Evolutionary conservation across 2,797 vertebrate genomes (phyloP).

Genomic region (Pelochelys cantorii): DNA sequence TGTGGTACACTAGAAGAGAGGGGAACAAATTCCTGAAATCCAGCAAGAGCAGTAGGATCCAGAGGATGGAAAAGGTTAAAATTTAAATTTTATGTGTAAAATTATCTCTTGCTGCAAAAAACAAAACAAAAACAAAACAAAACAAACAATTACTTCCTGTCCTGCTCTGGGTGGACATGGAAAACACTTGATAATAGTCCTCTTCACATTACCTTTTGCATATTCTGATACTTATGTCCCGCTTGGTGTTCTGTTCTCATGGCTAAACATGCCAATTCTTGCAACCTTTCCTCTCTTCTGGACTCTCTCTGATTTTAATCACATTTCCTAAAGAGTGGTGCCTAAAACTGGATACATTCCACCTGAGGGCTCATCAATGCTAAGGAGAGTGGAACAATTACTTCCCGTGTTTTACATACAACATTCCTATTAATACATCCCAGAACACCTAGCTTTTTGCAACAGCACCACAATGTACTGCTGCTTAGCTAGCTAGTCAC

Average conservation of each 20-base stretch:
- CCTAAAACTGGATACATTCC: not conserved
- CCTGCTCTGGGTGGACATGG: not conserved
- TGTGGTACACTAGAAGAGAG: not conserved
- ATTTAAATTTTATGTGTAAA: not conserved
- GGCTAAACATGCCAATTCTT: not conserved
- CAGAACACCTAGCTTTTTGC: not conserved
- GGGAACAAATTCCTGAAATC: conserved; percentile 9
- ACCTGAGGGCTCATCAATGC: not conserved
- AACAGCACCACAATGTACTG: not conserved
- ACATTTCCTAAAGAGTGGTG: not conserved
- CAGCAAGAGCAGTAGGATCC: not conserved
- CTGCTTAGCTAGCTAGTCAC: not conserved
- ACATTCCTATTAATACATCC: not conserved
- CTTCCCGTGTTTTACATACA: not conserved
- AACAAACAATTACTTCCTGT: not conserved
- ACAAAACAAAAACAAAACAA: too few relatives aligned
- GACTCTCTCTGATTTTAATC: not conserved
- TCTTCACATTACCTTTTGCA: not conserved
- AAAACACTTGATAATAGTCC: not conserved
- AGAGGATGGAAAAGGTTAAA: conserved; percentile 4
- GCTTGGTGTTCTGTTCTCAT: not conserved
- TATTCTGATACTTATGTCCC: not conserved
- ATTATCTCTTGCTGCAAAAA: not conserved
- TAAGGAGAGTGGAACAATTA: not conserved
- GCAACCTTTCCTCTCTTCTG: not conserved